phyloP scores from a whole-genome alignment of 2,113 vertebrate genomes.

The Lampris megalopsis region DNA sequence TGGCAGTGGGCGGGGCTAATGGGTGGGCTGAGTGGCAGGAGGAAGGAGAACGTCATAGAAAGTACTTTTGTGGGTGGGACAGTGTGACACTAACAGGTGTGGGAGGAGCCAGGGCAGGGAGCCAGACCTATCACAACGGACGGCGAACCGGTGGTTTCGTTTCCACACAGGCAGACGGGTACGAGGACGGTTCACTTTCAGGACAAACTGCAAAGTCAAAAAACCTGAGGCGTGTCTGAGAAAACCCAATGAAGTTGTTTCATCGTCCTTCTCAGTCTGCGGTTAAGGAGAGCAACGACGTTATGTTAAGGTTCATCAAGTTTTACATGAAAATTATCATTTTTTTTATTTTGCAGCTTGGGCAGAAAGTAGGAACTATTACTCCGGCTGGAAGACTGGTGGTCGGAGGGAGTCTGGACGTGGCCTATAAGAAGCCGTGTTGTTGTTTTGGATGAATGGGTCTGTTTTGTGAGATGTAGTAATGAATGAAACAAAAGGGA shows the following conservation, averaged over 20 bases:
- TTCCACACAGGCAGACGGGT: constrained; percentile 21
- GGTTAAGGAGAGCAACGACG: too few relatives aligned
- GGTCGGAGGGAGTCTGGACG: background rate
- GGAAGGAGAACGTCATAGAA: too few relatives aligned
- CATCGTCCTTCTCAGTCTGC: too few relatives aligned
- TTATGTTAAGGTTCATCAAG: too few relatives aligned
- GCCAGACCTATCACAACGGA: constrained; percentile 79
- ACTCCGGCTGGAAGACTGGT: background rate
- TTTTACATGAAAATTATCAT: background rate
- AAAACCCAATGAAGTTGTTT: background rate
- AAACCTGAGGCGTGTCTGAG: background rate
- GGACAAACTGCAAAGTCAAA: constrained; percentile 31
- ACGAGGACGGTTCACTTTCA: background rate
- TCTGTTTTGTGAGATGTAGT: constrained; percentile 3
- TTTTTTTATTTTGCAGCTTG: constrained; percentile 42
- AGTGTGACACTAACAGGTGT: too few relatives aligned
- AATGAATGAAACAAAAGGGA: background rate
- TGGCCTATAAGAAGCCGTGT: background rate
- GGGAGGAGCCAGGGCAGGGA: constrained; percentile 79
- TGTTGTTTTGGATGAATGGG: background rate
- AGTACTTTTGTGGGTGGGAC: too few relatives aligned
- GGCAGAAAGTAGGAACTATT: background rate
- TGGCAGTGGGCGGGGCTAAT: too few relatives aligned
- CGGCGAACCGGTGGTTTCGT: constrained; percentile 44
- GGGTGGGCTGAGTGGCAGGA: too few relatives aligned